Evolutionary conservation across 2,888 invertebrate species (phyloP).

Genomic region (Cephus runcator): DNA sequence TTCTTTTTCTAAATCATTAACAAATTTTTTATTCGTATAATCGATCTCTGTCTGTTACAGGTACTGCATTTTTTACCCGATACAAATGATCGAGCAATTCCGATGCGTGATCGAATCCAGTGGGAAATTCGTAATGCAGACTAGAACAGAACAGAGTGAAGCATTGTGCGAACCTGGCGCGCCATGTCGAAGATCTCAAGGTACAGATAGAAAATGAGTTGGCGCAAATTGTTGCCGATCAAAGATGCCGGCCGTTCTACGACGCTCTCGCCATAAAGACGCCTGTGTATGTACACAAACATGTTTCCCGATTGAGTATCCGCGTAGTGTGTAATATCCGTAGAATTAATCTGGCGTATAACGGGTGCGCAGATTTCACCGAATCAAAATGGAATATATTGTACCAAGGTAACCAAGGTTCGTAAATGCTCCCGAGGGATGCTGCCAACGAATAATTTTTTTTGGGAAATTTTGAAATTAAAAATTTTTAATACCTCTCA

Average conservation of each 20-base stretch:
- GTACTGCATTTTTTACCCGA: not conserved
- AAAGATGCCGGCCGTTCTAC: constrained; percentile 1
- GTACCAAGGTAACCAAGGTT: not conserved
- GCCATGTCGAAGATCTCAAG: constrained; percentile 1
- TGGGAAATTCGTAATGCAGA: not conserved
- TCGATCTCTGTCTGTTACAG: not conserved
- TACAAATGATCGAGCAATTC: not conserved
- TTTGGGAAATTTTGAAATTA: not conserved
- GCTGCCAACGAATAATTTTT: not conserved
- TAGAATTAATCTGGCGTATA: not conserved
- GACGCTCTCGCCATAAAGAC: not conserved
- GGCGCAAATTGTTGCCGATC: constrained; percentile 5
- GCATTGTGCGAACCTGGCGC: constrained; percentile 1
- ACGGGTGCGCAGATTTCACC: not conserved
- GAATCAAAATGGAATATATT: not conserved
- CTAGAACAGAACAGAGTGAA: not conserved
- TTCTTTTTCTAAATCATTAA: not conserved
- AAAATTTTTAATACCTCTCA: no score
- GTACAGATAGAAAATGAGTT: constrained; percentile 5
- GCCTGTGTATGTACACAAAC: not conserved
- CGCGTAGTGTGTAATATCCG: not conserved
- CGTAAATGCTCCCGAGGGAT: not conserved
- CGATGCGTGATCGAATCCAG: not conserved
- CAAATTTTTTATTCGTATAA: not conserved
- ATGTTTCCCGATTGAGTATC: not conserved